phyloP scores from a whole-genome alignment of 2,113 vertebrate genomes.

The Ptychochromis oligacanthus region DNA sequence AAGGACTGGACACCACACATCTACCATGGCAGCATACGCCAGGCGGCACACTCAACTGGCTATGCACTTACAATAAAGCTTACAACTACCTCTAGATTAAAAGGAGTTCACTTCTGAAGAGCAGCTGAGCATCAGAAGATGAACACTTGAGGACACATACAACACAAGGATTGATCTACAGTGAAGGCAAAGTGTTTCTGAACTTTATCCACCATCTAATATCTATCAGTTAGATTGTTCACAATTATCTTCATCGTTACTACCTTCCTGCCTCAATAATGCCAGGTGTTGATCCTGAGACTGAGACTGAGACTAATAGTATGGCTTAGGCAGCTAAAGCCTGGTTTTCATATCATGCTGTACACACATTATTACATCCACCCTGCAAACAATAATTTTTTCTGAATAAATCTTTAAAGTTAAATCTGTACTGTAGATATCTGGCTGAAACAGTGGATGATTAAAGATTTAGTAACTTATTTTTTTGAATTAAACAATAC shows the following conservation, averaged over 20 bases:
- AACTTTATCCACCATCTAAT: neutral
- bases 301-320: neutral
- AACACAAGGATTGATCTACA: neutral
- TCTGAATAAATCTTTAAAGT: conserved; percentile 8
- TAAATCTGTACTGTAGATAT: neutral
- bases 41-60: neutral
- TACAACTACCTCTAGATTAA: neutral
- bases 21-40: neutral
- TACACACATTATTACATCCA: conserved; percentile 5
- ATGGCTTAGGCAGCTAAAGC: conserved; percentile 35
- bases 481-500: neutral
- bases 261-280: neutral
- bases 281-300: conserved; percentile 37
- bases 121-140: neutral
- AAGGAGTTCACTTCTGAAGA: neutral
- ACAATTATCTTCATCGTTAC: neutral
- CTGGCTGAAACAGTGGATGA: neutral
- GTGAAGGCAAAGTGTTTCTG: neutral
- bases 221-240: neutral
- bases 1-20: neutral
- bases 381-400: conserved; percentile 2
- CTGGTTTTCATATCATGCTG: conserved; percentile 9
- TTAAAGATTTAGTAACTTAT: neutral
- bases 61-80: neutral
- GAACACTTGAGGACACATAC: neutral